Conservation (phyloP, 1,140 invertebrate species). For the Drosophila kanapiae region DNA sequence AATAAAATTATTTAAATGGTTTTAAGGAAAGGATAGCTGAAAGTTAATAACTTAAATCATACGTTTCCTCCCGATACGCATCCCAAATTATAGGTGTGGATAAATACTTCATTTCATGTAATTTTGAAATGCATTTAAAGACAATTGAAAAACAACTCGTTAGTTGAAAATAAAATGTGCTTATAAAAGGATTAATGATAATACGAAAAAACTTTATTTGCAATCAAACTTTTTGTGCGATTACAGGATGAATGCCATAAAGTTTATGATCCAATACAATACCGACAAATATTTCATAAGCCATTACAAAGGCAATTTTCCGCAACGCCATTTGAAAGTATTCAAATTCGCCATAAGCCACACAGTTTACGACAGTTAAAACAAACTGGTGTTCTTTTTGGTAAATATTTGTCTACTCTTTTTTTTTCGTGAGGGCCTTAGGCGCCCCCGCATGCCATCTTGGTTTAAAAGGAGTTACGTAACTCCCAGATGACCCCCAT, state of each 20-base stretch:
- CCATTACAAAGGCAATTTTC: conserved; percentile 1
- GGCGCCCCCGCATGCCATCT: neutral
- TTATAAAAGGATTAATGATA: conserved; percentile 4
- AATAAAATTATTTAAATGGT: too few species aligned
- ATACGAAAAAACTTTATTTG: neutral
- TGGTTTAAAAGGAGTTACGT: neutral
- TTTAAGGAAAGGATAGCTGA: neutral
- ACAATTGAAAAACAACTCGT: neutral
- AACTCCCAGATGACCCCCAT: conserved; percentile 26
- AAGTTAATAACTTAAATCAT: too few species aligned
- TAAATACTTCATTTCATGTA: neutral
- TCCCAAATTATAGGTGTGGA: too few species aligned
- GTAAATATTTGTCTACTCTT: neutral
- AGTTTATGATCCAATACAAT: conserved; percentile 4
- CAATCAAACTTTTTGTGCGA: neutral
- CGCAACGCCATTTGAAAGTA: conserved; percentile 15
- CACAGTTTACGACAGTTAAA: conserved; percentile 21
- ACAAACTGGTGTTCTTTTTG: conserved; percentile 2
- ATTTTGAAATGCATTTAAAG: neutral
- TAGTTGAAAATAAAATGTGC: neutral
- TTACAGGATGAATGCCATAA: conserved; percentile 16
- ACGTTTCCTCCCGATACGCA: too few species aligned
- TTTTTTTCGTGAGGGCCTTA: neutral
- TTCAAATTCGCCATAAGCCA: conserved; percentile 28
- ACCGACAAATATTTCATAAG: conserved; percentile 22